Percentiles rank a stretch among this genome's conserved stretches.
Conservation (phyloP, 1,140 invertebrate genomes). For the Nasonia longicornis region DNA sequence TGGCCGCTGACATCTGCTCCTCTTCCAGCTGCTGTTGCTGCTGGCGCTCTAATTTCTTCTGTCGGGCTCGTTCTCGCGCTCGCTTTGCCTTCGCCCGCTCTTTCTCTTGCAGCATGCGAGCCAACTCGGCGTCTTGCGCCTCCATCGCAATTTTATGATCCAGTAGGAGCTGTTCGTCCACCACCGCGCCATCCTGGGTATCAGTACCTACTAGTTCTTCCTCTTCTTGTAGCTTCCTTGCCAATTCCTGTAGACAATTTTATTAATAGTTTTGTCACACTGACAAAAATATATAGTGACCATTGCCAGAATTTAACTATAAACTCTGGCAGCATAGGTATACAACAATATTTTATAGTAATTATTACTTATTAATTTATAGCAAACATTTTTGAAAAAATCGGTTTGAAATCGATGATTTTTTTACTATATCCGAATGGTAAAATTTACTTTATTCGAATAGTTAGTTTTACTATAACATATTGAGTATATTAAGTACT, state of each 20-base stretch:
- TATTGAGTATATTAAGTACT: too few relatives aligned
- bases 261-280: background rate
- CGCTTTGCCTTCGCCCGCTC: constrained; percentile 78
- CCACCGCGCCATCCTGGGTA: constrained; percentile 70
- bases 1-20: constrained; percentile 47
- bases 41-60: constrained; percentile 76
- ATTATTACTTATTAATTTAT: too few relatives aligned
- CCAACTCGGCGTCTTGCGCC: constrained; percentile 91
- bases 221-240: constrained; percentile 75
- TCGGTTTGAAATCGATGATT: too few relatives aligned
- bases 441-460: too few relatives aligned
- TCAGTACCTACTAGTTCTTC: constrained; percentile 68
- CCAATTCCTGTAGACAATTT: constrained; percentile 72
- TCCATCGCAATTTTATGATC: constrained; percentile 88
- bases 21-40: constrained; percentile 70
- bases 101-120: constrained; percentile 88
- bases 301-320: too few relatives aligned
- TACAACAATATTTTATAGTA: too few relatives aligned
- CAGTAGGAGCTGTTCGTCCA: constrained; percentile 73
- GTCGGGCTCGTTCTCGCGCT: constrained; percentile 75
- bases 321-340: too few relatives aligned
- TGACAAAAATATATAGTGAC: too few relatives aligned
- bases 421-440: too few relatives aligned
- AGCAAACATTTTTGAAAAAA: too few relatives aligned
- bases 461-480: too few relatives aligned